phyloP scores from a whole-genome alignment of 1,140 invertebrate genomes.

The Globodera rostochiensis region DNA sequence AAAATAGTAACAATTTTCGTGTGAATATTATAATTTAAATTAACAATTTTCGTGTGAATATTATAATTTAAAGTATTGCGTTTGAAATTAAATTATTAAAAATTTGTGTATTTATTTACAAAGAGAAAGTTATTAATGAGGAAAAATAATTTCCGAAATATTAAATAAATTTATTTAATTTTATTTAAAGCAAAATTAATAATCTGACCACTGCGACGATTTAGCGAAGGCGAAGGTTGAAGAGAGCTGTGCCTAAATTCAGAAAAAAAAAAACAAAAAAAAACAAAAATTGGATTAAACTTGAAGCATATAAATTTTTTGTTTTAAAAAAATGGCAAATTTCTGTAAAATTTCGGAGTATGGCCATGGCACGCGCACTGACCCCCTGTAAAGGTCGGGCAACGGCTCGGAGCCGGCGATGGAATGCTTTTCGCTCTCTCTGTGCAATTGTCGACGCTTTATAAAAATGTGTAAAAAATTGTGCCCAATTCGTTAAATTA shows the following conservation, averaged over 20 bases:
- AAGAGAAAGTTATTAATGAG: not conserved
- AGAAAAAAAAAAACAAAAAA: not conserved
- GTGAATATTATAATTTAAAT: no score
- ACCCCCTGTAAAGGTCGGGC: slow-evolving; percentile 49
- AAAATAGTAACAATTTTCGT: no score
- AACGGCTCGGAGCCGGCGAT: slow-evolving; percentile 50
- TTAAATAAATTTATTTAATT: no score
- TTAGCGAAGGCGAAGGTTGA: not conserved
- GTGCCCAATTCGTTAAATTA: not conserved
- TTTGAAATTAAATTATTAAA: not conserved
- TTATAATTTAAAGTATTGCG: no score
- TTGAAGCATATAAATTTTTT: not conserved
- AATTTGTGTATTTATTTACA: not conserved
- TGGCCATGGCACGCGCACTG: not conserved
- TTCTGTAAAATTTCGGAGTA: not conserved
- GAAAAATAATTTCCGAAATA: no score
- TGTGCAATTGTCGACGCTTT: slow-evolving; percentile 39
- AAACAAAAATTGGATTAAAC: no score
- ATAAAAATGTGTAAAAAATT: not conserved
- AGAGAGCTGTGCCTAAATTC: not conserved
- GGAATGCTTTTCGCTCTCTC: slow-evolving; percentile 51
- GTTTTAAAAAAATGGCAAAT: slow-evolving; percentile 4
- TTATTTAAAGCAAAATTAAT: not conserved
- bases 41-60: no score
- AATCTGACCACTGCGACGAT: not conserved